phyloP scores from a whole-genome alignment of 2,113 vertebrate species.

The Coryphaenoides rupestris region DNA sequence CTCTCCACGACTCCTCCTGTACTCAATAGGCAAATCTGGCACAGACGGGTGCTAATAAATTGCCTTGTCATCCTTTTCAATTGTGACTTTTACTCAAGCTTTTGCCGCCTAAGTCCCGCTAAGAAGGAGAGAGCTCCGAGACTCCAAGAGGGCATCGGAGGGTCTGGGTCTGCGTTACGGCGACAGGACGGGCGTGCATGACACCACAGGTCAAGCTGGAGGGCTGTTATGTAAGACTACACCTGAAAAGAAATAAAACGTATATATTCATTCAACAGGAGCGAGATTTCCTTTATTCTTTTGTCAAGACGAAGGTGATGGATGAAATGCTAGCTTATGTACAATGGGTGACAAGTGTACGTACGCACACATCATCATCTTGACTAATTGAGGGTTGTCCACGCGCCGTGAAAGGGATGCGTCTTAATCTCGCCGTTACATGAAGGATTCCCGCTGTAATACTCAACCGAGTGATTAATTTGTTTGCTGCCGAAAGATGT shows the following conservation, averaged over 20 bases:
- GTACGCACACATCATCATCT: constrained; percentile 10
- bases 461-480: constrained; percentile 36
- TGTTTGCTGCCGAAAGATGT: constrained; percentile 34
- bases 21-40: constrained; percentile 59
- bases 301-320: not conserved
- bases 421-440: constrained; percentile 26
- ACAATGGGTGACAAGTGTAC: constrained; percentile 15
- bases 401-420: constrained; percentile 31
- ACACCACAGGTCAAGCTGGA: too few species aligned
- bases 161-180: not conserved
- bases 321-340: constrained; percentile 1
- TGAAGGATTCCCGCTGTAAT: constrained; percentile 31
- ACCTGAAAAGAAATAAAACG: not conserved
- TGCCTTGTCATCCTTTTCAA: constrained; percentile 54
- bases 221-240: too few species aligned
- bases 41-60: constrained; percentile 43
- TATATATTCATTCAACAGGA: not conserved
- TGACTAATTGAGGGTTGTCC: constrained; percentile 15
- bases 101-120: constrained; percentile 13
- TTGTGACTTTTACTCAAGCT: constrained; percentile 34
- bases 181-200: not conserved
- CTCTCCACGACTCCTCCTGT: constrained; percentile 17
- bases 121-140: not conserved
- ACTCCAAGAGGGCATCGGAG: not conserved
- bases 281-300: not conserved